Base-by-base conservation (phyloP, 2,888 invertebrate genomes). In the Tenthredo notha region DNA sequence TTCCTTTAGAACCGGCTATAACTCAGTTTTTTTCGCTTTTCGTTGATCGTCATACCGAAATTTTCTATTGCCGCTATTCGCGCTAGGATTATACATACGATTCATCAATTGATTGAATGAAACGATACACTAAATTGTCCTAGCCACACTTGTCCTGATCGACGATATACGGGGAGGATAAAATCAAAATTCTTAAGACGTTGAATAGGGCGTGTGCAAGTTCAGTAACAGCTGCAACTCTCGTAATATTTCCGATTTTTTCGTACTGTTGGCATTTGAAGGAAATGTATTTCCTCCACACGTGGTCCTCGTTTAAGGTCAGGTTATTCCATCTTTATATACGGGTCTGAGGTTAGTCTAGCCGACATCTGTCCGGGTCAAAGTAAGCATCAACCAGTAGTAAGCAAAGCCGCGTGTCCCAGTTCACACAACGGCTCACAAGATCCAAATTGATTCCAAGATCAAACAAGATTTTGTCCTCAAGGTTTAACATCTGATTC, bases 281-380 rank as follows among this genome's bases (percentile, higher is more conserved):
- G 92, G 92, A 92, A 92, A 92, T 92, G 92, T 88, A 92, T 92
- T 92, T 92, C 92, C 92, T 92, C 90, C 89, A 90, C 92, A 92
- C 92, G 91, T 92, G 92, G 89, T 91, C 87, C 91, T 91, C 91
- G 91, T 91, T 91, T 92, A 86, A 86, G 72, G 82, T 70, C 75
- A 85, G 85, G 78, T 82, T 78, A 40, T 77, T 61, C 65, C n/a
- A 82, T 82, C 84, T 61, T 74, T 65, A 67, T 84, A 58, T 58
- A 70, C 84, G 47, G 84, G 84, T 70, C 87, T 86, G 84, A 84
- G 83, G 82, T 72, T 85, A 84, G 86, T 61, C 86, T 85, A 86
- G 85, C 84, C 83, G 88, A 89, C 88, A 89, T 89, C 88, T 89
- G 89, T 87, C 88, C 86, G 70, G 78, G 86, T 86, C 85, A 84